Base-by-base conservation (phyloP, 2,888 invertebrate genomes). In the Conistra vaccinii region DNA sequence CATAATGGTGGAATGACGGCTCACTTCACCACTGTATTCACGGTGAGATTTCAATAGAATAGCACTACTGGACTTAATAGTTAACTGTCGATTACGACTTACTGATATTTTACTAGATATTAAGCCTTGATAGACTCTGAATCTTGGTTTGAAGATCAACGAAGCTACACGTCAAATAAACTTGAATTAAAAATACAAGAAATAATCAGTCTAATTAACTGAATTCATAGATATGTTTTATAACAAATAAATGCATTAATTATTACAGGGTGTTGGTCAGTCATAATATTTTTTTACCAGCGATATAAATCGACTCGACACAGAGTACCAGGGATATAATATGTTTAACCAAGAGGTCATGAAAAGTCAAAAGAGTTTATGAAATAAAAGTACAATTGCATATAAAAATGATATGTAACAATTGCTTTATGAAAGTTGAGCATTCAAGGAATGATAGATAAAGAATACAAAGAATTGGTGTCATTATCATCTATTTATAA, bases 381-480 rank as follows among this genome's bases (percentile, higher is more conserved):
- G 39, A 57, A 73, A 73, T n/a, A 66, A 68, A 58, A 29, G n/a
- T n/a, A 42, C 69, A 70, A 68, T 79, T 73, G 53, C 26, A 39
- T 73, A 70, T 58, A 60, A 83, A 77, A 76, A 81, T 83, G 73
- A 83, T 85, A 84, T 80, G 81, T 81, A 63, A 79, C 53, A 75
- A 85, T 86, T 81, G 73, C 70, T 76, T 83, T 83, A 80, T 87
- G 73, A 82, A 83, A 87, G 66, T 92, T 93, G 93, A 93, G 93
- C 93, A 91, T 84, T 76, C 62, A 78, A 89, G 90, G 89, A 91
- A 90, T 90, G 87, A 70, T 85, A 78, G 57, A 81, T 20, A 61
- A 60, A 73, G 55, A 69, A 76, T 79, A 73, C 55, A 70, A 65
- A 71, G 48, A 78, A 69, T 45, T 39, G 6, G 51, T 67, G 83